Evolutionary conservation across 2,113 vertebrate genomes (phyloP).

Genomic region (Syrrhaptes paradoxus): DNA sequence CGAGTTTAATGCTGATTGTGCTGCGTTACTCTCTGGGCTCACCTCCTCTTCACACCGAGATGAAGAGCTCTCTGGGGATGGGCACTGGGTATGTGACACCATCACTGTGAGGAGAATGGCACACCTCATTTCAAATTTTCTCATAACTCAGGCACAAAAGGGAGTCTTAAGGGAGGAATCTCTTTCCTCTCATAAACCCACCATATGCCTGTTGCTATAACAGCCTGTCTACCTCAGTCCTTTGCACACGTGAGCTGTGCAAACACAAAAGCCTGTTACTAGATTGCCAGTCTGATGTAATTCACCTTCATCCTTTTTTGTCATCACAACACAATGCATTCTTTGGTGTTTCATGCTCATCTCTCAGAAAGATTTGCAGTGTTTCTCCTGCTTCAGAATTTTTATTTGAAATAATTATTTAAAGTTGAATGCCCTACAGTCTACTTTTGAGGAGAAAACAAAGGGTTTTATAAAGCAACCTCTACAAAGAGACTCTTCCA

Average conservation of each 20-base stretch:
- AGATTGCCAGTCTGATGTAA: background rate
- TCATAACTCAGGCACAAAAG: background rate
- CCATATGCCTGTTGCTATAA: background rate
- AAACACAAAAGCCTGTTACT: background rate
- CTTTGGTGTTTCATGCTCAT: background rate
- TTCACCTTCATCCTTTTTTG: background rate
- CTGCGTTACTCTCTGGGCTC: background rate
- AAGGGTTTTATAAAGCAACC: background rate
- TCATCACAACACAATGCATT: background rate
- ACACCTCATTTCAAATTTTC: background rate
- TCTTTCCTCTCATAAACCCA: background rate
- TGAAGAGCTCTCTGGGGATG: background rate
- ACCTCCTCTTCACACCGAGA: rapidly evolving
- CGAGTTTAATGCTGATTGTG: background rate
- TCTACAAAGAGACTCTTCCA: background rate
- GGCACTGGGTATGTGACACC: background rate
- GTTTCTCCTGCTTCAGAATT: background rate
- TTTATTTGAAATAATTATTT: background rate
- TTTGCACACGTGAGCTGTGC: rapidly evolving
- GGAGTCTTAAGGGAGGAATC: background rate
- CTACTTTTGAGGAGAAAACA: background rate
- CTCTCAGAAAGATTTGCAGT: background rate
- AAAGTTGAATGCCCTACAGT: background rate
- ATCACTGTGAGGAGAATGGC: background rate
- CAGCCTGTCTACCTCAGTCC: background rate